Evolutionary conservation across 2,888 invertebrate genomes (phyloP).

Genomic region (Drosophila glabriapex): DNA sequence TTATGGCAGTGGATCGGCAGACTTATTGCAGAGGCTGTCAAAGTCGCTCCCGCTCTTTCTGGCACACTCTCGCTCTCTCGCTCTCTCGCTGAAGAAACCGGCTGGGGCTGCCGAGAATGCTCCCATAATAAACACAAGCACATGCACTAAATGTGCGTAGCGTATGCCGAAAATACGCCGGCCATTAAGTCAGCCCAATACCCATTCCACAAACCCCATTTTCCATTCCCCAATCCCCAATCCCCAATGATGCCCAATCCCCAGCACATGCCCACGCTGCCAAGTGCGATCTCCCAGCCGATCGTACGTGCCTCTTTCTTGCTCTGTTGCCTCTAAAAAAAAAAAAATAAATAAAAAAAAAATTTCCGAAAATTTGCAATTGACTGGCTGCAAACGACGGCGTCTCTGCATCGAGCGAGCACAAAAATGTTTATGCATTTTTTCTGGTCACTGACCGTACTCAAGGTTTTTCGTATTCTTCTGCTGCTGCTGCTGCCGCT

Average conservation of each 20-base stretch:
- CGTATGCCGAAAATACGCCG: conserved; percentile 80
- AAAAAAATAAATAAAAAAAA: conserved; percentile 32
- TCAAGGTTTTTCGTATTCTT: conserved; percentile 84
- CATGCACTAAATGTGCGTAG: conserved; percentile 76
- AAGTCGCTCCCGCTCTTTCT: background rate
- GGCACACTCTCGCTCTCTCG: background rate
- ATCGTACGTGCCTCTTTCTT: conserved; percentile 57
- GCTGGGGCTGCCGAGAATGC: conserved; percentile 49
- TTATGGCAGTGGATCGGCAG: conserved; percentile 81
- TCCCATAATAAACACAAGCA: conserved; percentile 53
- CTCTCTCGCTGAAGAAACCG: conserved; percentile 54
- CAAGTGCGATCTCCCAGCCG: conserved; percentile 55
- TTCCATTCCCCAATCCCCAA: conserved; percentile 21
- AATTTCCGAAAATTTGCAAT: conserved; percentile 82
- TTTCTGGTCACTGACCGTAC: conserved; percentile 85
- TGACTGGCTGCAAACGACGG: conserved; percentile 65
- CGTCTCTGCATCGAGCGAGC: conserved; percentile 52
- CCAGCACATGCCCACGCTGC: conserved; percentile 47
- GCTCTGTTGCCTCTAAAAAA: conserved; percentile 1
- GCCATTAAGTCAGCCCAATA: conserved; percentile 68
- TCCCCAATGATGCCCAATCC: conserved; percentile 2
- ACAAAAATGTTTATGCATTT: conserved; percentile 83
- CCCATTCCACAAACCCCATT: conserved; percentile 28
- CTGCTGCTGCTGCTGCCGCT: conserved; percentile 28
- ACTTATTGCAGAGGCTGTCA: conserved; percentile 69